Evolutionary conservation across 1,140 invertebrate genomes (phyloP).

Genomic region (Heliconius himera): DNA sequence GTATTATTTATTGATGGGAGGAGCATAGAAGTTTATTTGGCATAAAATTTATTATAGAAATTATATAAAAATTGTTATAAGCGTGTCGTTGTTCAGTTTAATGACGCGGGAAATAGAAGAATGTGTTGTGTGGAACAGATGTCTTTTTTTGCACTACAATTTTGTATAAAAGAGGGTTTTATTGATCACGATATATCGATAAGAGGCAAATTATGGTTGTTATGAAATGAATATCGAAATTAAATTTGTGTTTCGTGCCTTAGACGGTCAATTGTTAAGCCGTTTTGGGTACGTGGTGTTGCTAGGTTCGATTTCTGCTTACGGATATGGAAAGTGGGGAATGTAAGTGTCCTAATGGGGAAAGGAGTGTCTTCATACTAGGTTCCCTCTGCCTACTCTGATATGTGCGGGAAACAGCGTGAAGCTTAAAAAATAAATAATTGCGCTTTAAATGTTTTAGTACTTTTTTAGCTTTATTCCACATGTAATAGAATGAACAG

Average conservation of each 20-base stretch:
- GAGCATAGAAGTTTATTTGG: constrained; percentile 70
- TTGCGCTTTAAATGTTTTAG: too few relatives aligned
- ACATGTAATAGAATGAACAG: too few relatives aligned
- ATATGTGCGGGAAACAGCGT: too few relatives aligned
- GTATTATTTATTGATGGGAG: constrained; percentile 60
- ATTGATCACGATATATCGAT: constrained; percentile 29
- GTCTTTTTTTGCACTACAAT: constrained; percentile 32
- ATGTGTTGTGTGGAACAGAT: constrained; percentile 48
- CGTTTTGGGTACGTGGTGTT: neutral
- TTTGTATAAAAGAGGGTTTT: constrained; percentile 27
- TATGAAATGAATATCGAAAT: constrained; percentile 23
- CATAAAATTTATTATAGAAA: constrained; percentile 64
- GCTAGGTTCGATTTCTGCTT: neutral
- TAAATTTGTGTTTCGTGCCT: neutral
- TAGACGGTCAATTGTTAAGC: neutral
- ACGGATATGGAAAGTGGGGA: too few relatives aligned
- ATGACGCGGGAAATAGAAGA: constrained; percentile 61
- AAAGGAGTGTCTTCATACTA: too few relatives aligned
- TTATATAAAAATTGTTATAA: constrained; percentile 69
- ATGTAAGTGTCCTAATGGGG: too few relatives aligned
- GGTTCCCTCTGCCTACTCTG: too few relatives aligned
- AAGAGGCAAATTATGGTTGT: constrained; percentile 29
- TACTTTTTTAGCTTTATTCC: too few relatives aligned
- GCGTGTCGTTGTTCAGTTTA: constrained; percentile 59
- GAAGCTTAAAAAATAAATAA: too few relatives aligned